Base-by-base conservation (phyloP, 2,888 invertebrate species). In the Drosophila ochracea region DNA sequence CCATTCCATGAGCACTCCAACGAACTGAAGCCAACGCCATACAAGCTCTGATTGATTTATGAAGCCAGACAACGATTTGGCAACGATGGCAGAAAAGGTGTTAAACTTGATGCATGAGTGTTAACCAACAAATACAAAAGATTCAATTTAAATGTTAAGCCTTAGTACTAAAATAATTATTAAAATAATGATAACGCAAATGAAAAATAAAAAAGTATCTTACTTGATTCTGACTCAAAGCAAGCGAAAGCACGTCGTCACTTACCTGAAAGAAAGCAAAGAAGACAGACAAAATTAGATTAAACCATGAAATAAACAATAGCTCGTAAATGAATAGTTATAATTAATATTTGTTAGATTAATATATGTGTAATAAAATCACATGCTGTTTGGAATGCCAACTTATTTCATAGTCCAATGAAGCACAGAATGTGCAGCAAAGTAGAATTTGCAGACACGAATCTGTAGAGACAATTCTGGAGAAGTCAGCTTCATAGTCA, bases 171-270 rank as follows among this genome's bases (percentile, higher is more conserved):
- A 33, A 21, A 35, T 37, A 58, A 35, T 37, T 64, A 58, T 31
- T 35, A 43, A 57, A 61, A 47, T 25, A 35, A 53, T n/a, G n/a
- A 21, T 4, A 25, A 25, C 1, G 16, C 16, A 69, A 70, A 28
- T n/a, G 16, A 68, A 54, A 43, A 9, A 19, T 3, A 63, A 72
- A 80, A 80, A 54, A 39, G 30, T 64, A 59, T 76, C 91, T 92
- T 92, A 92, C 92, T 82, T 92, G 92, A 66, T 92, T 91, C 58
- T 92, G 92, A 70, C 80, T 90, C 78, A 92, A 91, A 83, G 92
- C 92, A 83, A 91, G 79, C 82, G 92, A 89, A 86, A 92, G 91
- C 73, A 91, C 83, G 61, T 92, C 92, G 68, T 91, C 92, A 92
- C 92, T 92, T 92, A 92, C 92, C 92, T 92, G 60, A 13, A 92